Evolutionary conservation across 2,113 vertebrate genomes (phyloP).

Genomic region (Xiphophorus hellerii): DNA sequence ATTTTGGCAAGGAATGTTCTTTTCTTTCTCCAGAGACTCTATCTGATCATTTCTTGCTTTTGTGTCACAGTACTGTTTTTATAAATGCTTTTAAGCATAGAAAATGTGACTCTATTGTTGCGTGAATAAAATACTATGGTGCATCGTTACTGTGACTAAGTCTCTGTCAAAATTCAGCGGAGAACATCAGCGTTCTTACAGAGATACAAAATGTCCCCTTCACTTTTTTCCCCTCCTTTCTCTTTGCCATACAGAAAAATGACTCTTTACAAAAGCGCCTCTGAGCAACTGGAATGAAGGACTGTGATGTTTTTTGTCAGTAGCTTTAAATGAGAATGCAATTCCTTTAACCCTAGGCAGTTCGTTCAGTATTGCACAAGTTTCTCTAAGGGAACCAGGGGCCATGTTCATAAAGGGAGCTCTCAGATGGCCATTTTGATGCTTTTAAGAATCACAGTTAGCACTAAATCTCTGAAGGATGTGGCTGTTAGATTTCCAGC

Average conservation of each 20-base stretch:
- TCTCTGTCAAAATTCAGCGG: slow-evolving; percentile 17
- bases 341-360: slow-evolving; percentile 57
- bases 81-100: slow-evolving; percentile 40
- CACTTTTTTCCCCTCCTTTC: slow-evolving; percentile 17
- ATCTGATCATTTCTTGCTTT: slow-evolving; percentile 46
- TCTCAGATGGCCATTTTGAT: slow-evolving; percentile 49
- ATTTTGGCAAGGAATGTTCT: slow-evolving; percentile 46
- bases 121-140: slow-evolving; percentile 40
- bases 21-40: slow-evolving; percentile 39
- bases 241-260: slow-evolving; percentile 50
- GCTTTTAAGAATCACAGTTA: slow-evolving; percentile 32
- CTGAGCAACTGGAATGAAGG: slow-evolving; percentile 54
- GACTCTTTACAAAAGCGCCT: slow-evolving; percentile 37
- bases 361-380: slow-evolving; percentile 58
- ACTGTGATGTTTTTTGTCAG: slow-evolving; percentile 53
- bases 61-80: slow-evolving; percentile 17
- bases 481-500: slow-evolving; percentile 9
- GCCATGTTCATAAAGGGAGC: slow-evolving; percentile 32
- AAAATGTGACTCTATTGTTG: slow-evolving; percentile 23
- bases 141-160: slow-evolving; percentile 35
- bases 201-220: slow-evolving; percentile 27
- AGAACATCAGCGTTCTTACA: slow-evolving; percentile 25
- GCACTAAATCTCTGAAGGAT: slow-evolving; percentile 19
- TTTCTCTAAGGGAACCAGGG: slow-evolving; percentile 38
- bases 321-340: slow-evolving; percentile 72